These are phyloP conservation scores for Neodiprion fabricii DNA, from an alignment of 1,140 invertebrate genomes.

Conservation along the genomic window DNA sequence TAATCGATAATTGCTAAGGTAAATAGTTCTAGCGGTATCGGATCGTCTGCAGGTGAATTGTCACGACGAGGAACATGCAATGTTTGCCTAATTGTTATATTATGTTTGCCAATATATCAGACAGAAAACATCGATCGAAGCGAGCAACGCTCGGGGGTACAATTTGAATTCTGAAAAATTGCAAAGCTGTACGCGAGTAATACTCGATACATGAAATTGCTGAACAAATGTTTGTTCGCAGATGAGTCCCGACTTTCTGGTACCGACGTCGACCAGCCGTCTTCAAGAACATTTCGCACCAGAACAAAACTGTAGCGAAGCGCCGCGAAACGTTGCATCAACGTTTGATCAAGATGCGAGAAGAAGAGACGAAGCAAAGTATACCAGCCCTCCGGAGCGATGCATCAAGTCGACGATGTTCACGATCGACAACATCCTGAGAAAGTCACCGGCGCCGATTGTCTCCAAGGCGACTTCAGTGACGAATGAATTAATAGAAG, in stretches of 20 bases:
- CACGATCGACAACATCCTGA: slow-evolving; percentile 47
- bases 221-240: background rate
- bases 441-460: slow-evolving; percentile 26
- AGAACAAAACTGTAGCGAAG: background rate
- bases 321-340: background rate
- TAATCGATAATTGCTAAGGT: no score
- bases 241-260: background rate
- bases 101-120: no score
- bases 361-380: background rate
- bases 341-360: background rate
- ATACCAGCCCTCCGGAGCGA: slow-evolving; percentile 8
- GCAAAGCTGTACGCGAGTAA: no score
- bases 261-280: background rate
- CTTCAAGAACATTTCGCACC: background rate
- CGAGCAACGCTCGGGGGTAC: no score
- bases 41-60: no score
- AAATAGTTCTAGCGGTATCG: no score
- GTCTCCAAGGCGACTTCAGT: background rate
- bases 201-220: no score
- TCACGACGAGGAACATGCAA: no score
- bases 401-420: slow-evolving; percentile 39
- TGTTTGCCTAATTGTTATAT: no score
- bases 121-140: no score
- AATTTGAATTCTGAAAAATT: no score
- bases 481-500: background rate